phyloP scores from a whole-genome alignment of 1,140 invertebrate species.

The Tetranychus cinnabarinus region DNA sequence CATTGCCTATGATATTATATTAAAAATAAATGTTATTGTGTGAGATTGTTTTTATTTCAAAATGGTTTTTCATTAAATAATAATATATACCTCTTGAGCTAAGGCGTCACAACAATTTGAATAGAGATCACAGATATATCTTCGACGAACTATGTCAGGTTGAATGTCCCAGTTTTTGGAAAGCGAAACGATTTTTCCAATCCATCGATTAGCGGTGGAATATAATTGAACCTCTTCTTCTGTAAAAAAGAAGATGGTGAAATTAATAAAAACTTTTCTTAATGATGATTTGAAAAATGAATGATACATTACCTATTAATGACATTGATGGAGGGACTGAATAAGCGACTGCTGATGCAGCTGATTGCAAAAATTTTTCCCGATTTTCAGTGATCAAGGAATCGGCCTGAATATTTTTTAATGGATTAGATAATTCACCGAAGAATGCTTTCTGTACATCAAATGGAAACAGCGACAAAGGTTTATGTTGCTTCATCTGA shows the following conservation, averaged over 20 bases:
- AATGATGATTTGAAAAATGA: not conserved
- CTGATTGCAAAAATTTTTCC: slow-evolving; percentile 21
- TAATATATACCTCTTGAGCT: slow-evolving; percentile 37
- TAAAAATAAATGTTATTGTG: not conserved
- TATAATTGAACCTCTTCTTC: slow-evolving; percentile 1
- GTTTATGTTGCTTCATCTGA: slow-evolving; percentile 44
- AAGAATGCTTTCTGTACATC: slow-evolving; percentile 28
- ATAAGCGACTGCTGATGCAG: slow-evolving; percentile 19
- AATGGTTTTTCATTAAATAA: not conserved
- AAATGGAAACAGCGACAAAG: slow-evolving; percentile 45
- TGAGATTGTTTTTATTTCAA: not conserved
- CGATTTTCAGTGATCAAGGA: slow-evolving; percentile 17
- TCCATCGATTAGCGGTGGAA: slow-evolving; percentile 9
- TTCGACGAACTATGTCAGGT: slow-evolving; percentile 41
- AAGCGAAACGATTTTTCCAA: slow-evolving; percentile 44
- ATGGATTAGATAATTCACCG: slow-evolving; percentile 18
- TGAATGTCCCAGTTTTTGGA: slow-evolving; percentile 55
- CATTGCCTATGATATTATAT: too few relatives aligned
- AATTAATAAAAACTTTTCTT: not conserved
- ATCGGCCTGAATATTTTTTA: slow-evolving; percentile 16
- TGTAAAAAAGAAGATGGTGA: slow-evolving; percentile 9
- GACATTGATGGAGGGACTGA: slow-evolving; percentile 7
- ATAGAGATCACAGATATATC: slow-evolving; percentile 52
- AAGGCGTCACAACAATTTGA: slow-evolving; percentile 45
- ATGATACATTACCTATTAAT: not conserved